Evolutionary conservation across 2,113 vertebrate species (phyloP).

Genomic region (Okapia johnstoni): DNA sequence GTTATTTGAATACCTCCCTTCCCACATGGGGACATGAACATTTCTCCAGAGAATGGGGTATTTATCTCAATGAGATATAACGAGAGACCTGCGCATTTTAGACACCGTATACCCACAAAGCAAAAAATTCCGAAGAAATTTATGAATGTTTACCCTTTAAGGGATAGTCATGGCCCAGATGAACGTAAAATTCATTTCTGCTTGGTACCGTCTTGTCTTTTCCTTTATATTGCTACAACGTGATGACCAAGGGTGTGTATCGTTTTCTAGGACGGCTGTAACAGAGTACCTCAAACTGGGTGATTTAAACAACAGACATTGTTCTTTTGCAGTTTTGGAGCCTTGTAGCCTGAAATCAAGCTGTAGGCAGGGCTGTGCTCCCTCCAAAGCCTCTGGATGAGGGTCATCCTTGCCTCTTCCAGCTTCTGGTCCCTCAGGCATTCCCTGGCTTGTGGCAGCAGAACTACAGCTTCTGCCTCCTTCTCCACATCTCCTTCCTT

Average conservation of each 20-base stretch:
- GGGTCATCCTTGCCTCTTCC: neutral
- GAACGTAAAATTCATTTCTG: neutral
- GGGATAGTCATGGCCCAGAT: neutral
- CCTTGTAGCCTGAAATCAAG: neutral
- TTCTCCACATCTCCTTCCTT: neutral
- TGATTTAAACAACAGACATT: neutral
- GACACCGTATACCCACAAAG: neutral
- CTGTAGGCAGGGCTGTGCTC: neutral
- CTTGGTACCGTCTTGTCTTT: neutral
- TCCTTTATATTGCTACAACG: neutral
- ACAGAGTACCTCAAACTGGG: neutral
- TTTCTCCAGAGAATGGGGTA: neutral
- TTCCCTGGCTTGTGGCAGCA: neutral
- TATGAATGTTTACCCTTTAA: neutral
- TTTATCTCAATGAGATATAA: neutral
- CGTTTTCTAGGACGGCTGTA: neutral
- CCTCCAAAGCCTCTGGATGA: neutral
- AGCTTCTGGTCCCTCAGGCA: neutral
- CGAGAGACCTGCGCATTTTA: neutral
- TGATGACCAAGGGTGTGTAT: neutral
- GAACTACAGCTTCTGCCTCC: neutral
- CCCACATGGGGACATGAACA: neutral
- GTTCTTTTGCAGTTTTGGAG: neutral
- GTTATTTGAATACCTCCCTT: neutral
- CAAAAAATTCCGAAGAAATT: neutral